Percentiles rank a stretch among this genome's conserved stretches.
Conservation (phyloP, 2,113 vertebrate genomes). For the Machaerirhynchus nigripectus region DNA sequence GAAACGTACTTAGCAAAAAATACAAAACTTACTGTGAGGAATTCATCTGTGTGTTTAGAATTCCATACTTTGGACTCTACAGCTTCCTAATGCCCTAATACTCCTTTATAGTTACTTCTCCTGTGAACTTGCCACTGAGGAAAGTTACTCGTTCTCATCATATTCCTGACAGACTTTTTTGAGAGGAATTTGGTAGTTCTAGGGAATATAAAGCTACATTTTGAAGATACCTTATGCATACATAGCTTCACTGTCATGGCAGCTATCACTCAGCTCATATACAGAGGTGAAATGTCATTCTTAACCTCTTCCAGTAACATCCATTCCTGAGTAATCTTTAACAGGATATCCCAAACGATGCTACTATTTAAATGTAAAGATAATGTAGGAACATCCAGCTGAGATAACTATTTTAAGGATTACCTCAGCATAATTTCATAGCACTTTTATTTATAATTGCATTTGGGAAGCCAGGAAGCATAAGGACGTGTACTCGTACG, state of each 20-base stretch:
- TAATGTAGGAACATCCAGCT: not conserved
- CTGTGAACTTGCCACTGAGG: not conserved
- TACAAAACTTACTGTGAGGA: not conserved
- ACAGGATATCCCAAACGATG: not conserved
- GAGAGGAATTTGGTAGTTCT: not conserved
- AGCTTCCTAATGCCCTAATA: not conserved
- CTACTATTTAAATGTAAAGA: not conserved
- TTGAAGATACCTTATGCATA: not conserved
- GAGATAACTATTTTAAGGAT: not conserved
- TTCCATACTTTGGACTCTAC: not conserved
- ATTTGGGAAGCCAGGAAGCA: not conserved
- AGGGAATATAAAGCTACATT: not conserved
- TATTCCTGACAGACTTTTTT: not conserved
- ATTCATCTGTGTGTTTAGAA: not conserved
- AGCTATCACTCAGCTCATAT: not conserved
- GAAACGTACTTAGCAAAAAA: not conserved
- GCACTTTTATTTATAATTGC: not conserved
- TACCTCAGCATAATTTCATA: not conserved
- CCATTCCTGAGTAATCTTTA: not conserved
- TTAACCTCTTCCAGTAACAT: not conserved
- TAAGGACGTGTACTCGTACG: not conserved
- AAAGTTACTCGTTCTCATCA: not conserved
- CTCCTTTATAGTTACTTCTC: not conserved
- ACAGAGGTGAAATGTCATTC: not conserved
- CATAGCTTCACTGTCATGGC: not conserved